phyloP scores from a whole-genome alignment of 2,888 invertebrate species.

The Chrysolina haemoptera region DNA sequence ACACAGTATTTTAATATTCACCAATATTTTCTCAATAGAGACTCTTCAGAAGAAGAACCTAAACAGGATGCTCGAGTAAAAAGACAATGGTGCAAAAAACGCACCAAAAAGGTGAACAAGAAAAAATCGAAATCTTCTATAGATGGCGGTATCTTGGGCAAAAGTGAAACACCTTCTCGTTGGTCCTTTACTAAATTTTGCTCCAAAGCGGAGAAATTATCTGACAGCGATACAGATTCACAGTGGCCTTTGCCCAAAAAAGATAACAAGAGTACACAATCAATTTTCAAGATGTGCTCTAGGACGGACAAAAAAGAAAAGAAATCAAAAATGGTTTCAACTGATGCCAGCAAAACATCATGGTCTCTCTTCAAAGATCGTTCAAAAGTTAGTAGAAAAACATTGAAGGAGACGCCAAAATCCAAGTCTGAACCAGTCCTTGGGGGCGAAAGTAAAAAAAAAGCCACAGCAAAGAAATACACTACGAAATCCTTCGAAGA shows the following conservation, averaged over 20 bases:
- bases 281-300: constrained; percentile 6
- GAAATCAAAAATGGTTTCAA: neutral
- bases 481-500: neutral
- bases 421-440: neutral
- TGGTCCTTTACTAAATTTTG: constrained; percentile 22
- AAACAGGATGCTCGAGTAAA: constrained; percentile 33
- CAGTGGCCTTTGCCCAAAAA: neutral
- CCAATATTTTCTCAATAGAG: constrained; percentile 55
- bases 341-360: constrained; percentile 17
- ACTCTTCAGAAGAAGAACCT: constrained; percentile 63
- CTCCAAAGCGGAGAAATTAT: constrained; percentile 6
- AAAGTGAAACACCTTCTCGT: constrained; percentile 25
- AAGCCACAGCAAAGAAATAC: neutral
- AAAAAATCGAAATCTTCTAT: constrained; percentile 34
- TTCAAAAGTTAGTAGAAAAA: neutral
- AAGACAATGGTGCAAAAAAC: neutral
- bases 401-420: neutral
- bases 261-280: neutral
- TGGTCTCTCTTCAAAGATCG: neutral
- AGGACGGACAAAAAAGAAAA: neutral
- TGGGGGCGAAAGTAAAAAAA: neutral
- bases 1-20: neutral
- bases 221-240: neutral
- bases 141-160: constrained; percentile 32
- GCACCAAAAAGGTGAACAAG: constrained; percentile 32